Evolutionary conservation across 2,888 invertebrate species (phyloP), one percentile per base, ranked within the genome.

Genomic region (Dolichomitus sp.): DNA sequence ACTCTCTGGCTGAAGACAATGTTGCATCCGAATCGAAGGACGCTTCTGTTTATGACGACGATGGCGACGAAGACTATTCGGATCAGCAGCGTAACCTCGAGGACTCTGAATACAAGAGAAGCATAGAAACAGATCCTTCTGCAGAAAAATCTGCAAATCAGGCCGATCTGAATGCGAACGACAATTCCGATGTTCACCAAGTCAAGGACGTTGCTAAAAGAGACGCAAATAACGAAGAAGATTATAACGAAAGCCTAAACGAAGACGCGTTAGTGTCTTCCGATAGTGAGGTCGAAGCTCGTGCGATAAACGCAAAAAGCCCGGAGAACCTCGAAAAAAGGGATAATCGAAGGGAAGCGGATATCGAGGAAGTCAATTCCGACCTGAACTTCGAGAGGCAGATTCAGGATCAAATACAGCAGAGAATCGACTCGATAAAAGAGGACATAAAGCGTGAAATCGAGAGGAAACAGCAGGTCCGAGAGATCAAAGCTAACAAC

Each of bases 391-490:
- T 90, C 59, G 90, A 92, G 66, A 91, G 88, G 57, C 85, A 90
- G 11, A 87, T 93, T 12, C 92, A 93, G 81, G 86, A 90, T n/a
- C 89, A 92, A 78, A 93, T 94, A 66, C 90, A 93, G 84, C 84
- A 89, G 14, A 93, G 91, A 85, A 93, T 94, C 63, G 90, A 92
- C 27, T 89, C 91, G 12, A 93, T 94, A 42, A 94, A 94, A 76
- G 93, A 92, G 14, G 91, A 94, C 73, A 93, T 94, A 1, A 93
- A 92, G 69, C 88, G 93, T 3, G 93, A 94, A 84, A 91, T 94
- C 37, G 91, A 89, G 40, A 87, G 85, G 11, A 88, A 88, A 5
- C 85, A 85, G 3, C 86, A 78, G 9, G 79, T 88, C 2, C 79
- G 84, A 0, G 88, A 87, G 45, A 91, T 90, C 78, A 86, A 88